Evolutionary conservation across 2,797 vertebrate genomes (phyloP).

Genomic region (Myiothlypis chrysogaster): DNA sequence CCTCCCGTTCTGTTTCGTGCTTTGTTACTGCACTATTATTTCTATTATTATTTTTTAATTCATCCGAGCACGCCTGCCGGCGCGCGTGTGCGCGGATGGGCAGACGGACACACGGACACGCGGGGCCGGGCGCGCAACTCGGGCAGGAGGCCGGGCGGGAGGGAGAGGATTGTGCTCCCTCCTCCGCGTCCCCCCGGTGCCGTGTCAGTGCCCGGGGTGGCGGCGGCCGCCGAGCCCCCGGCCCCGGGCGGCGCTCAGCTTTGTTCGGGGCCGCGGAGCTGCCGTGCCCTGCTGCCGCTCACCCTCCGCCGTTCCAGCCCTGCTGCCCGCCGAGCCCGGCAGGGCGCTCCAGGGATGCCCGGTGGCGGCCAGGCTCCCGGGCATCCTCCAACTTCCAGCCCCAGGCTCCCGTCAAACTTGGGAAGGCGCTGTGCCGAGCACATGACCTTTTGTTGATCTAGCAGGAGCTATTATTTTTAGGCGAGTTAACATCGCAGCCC

Average conservation of each 20-base stretch:
- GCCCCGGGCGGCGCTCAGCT: slow-evolving; percentile 3
- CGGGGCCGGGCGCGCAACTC: slow-evolving; percentile 59
- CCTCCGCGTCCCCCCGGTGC: not conserved
- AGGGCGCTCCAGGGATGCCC: slow-evolving; percentile 18
- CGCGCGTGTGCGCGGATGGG: slow-evolving; percentile 9
- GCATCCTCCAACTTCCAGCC: slow-evolving; percentile 46
- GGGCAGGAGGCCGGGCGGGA: not conserved
- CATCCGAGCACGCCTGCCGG: not conserved
- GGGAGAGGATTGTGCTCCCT: no score
- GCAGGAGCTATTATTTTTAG: slow-evolving; percentile 42
- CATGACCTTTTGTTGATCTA: slow-evolving; percentile 76
- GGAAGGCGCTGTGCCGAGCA: slow-evolving; percentile 67
- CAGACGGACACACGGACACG: not conserved
- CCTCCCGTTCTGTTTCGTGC: not conserved
- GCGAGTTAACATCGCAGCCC: slow-evolving; percentile 49
- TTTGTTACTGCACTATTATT: not conserved
- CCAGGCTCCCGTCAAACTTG: slow-evolving; percentile 71
- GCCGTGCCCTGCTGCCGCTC: not conserved
- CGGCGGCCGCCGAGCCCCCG: not conserved
- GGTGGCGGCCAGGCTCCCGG: not conserved
- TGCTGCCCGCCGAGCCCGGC: not conserved
- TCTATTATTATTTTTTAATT: not conserved
- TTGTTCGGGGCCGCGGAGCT: not conserved
- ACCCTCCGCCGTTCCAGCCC: not conserved
- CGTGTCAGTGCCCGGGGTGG: not conserved